Conservation (phyloP, 1,140 invertebrate species). For the Prorops nasuta region DNA sequence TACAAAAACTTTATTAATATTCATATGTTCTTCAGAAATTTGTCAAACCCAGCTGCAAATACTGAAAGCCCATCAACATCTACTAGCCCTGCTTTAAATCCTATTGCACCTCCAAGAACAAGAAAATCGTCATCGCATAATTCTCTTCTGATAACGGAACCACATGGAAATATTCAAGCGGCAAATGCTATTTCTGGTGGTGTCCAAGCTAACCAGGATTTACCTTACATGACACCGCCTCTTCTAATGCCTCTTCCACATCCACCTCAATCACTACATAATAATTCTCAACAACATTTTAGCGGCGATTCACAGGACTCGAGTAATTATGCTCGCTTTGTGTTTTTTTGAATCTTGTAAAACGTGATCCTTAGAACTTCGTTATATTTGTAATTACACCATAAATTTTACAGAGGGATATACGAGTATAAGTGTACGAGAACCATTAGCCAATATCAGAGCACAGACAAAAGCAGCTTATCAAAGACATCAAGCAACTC, state of each 20-base stretch:
- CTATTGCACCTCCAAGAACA: conserved; percentile 53
- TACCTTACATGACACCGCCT: conserved; percentile 87
- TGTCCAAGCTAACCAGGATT: conserved; percentile 80
- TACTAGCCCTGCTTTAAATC: conserved; percentile 33
- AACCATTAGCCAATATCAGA: conserved; percentile 76
- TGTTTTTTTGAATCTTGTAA: too few relatives aligned
- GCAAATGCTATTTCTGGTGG: conserved; percentile 80
- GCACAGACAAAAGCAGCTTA: conserved; percentile 58
- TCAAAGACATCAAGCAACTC: conserved; percentile 52
- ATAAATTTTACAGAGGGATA: conserved; percentile 72
- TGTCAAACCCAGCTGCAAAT: conserved; percentile 27
- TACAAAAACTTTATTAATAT: neutral
- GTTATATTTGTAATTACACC: too few relatives aligned
- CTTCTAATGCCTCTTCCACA: conserved; percentile 56
- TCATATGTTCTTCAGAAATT: conserved; percentile 22
- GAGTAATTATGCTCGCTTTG: conserved; percentile 66
- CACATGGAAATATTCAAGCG: conserved; percentile 64
- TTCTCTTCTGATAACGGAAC: conserved; percentile 40
- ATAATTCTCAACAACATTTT: conserved; percentile 63
- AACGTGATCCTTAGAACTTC: too few relatives aligned
- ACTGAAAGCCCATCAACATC: conserved; percentile 30
- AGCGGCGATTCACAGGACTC: conserved; percentile 85
- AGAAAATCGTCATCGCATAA: conserved; percentile 57
- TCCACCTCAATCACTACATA: conserved; percentile 39
- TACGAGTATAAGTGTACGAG: conserved; percentile 85